Conservation (phyloP, 2,113 vertebrate genomes). For the Colossoma macropomum region DNA sequence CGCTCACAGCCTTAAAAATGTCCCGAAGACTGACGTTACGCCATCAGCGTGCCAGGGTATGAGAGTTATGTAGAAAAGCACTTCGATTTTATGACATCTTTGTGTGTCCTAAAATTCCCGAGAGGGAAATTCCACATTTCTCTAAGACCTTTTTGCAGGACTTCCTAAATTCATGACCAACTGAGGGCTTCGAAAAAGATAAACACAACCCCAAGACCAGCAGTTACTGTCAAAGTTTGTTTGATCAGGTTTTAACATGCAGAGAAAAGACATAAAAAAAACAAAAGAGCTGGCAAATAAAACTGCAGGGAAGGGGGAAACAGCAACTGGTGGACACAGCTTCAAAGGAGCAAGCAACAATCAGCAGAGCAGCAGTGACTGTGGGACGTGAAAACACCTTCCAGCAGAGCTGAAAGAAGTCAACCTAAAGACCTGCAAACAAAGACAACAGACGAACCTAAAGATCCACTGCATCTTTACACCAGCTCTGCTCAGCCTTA, state of each 20-base stretch:
- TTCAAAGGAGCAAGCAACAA: conserved; percentile 4
- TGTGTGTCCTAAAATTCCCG: neutral
- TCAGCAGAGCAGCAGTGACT: neutral
- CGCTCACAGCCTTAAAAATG: neutral
- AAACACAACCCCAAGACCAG: neutral
- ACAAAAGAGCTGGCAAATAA: conserved; percentile 12
- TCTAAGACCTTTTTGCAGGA: neutral
- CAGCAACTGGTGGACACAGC: neutral
- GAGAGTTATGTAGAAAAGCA: neutral
- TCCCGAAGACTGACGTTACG: neutral
- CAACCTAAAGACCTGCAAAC: neutral
- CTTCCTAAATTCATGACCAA: neutral
- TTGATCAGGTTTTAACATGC: neutral
- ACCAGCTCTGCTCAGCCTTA: neutral
- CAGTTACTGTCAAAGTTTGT: neutral
- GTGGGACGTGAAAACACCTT: conserved; percentile 3
- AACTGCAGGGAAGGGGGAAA: conserved; percentile 22
- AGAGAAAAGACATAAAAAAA: conserved; percentile 10
- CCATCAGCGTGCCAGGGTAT: neutral
- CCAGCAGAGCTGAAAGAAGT: neutral
- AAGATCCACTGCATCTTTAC: neutral
- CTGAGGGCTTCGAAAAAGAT: neutral
- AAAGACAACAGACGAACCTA: neutral
- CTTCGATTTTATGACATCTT: neutral
- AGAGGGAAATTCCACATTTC: neutral